These are phyloP conservation scores for Rhinichthys osculus DNA, from an alignment of 2,797 vertebrate species.

Conservation along the genomic window DNA sequence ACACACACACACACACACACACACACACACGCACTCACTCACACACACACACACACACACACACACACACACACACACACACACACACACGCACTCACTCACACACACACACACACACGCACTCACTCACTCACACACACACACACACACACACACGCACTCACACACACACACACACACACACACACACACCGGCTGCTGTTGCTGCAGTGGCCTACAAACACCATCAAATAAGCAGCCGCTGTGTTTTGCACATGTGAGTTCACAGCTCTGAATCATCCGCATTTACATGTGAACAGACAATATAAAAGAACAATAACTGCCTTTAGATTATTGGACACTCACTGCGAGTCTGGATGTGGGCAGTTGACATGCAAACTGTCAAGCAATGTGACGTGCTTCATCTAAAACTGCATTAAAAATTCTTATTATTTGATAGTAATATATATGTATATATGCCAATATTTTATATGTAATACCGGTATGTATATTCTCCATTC, in stretches of 20 bases:
- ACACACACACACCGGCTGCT: neutral
- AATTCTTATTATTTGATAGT: neutral
- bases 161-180: neutral
- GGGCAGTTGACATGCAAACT: neutral
- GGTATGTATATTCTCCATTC: neutral
- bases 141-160: too few species aligned
- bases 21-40: too few species aligned
- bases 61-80: fast-evolving
- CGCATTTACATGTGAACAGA: neutral
- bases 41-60: too few species aligned
- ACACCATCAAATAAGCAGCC: constrained; percentile 2
- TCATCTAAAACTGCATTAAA: neutral
- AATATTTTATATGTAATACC: neutral
- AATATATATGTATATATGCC: neutral
- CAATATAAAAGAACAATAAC: neutral
- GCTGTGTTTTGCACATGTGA: constrained; percentile 30
- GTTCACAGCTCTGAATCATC: constrained; percentile 26
- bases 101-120: fast-evolving
- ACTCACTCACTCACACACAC: too few species aligned
- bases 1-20: too few species aligned
- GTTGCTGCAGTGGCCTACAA: constrained; percentile 24
- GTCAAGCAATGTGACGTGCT: neutral
- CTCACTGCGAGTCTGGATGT: neutral
- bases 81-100: too few species aligned
- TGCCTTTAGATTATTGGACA: neutral